Conservation (phyloP, 2,113 vertebrate species). For the Corvus hawaiiensis region DNA sequence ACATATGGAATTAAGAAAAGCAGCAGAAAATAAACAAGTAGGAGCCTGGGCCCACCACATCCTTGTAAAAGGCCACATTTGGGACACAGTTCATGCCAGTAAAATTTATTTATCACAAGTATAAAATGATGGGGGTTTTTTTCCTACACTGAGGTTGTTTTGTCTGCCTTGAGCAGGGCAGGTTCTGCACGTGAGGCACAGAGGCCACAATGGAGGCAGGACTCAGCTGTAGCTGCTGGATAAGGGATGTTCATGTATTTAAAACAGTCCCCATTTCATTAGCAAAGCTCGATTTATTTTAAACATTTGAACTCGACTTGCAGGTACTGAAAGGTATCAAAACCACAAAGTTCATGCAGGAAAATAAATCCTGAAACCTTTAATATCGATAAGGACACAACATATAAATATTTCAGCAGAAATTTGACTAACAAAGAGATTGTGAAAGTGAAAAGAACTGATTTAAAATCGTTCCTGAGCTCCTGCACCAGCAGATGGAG, state of each 20-base stretch:
- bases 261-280: background rate
- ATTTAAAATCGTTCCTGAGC: background rate
- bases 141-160: background rate
- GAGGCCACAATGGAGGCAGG: background rate
- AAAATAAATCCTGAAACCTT: background rate
- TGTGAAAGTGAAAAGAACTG: background rate
- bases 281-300: background rate
- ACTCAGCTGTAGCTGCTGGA: background rate
- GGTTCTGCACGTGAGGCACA: background rate
- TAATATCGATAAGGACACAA: background rate
- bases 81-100: background rate
- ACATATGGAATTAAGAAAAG: background rate
- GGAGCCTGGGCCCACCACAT: background rate
- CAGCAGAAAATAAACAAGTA: background rate
- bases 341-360: background rate
- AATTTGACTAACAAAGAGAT: background rate
- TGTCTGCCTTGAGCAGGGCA: background rate
- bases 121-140: background rate
- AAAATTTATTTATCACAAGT: background rate
- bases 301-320: background rate
- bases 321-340: background rate
- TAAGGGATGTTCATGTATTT: background rate
- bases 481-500: constrained; percentile 7
- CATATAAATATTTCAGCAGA: background rate
- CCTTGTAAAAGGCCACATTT: background rate